Conservation (phyloP, 2,797 vertebrate genomes). For the Megalops cyprinoides region DNA sequence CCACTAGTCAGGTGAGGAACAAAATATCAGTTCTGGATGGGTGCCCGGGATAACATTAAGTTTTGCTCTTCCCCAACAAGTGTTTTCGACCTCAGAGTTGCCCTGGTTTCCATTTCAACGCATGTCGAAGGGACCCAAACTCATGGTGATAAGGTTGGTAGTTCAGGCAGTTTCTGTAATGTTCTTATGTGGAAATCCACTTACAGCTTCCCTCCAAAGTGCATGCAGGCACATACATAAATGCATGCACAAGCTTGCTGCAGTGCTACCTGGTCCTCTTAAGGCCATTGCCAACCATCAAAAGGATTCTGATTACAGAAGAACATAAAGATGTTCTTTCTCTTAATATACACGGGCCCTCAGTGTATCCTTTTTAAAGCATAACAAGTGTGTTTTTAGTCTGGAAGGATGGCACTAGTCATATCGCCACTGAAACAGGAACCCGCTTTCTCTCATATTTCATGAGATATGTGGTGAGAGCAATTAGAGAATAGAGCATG, state of each 20-base stretch:
- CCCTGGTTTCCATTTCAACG: not conserved
- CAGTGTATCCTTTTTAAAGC: too few species aligned
- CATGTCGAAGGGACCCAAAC: not conserved
- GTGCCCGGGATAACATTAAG: not conserved
- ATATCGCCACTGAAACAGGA: constrained; percentile 12
- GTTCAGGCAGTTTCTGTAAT: not conserved
- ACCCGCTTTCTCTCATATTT: not conserved
- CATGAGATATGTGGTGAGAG: not conserved
- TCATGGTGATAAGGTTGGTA: too few species aligned
- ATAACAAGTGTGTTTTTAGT: too few species aligned
- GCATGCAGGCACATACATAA: too few species aligned
- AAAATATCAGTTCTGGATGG: constrained; percentile 2
- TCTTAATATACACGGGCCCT: too few species aligned
- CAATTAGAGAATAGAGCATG: constrained; percentile 28
- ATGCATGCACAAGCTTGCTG: too few species aligned
- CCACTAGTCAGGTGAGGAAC: constrained; percentile 21
- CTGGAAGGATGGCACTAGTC: too few species aligned
- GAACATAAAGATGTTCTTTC: too few species aligned
- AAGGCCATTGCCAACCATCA: too few species aligned
- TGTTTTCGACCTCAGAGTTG: not conserved
- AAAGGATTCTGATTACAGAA: too few species aligned
- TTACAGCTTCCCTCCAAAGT: too few species aligned
- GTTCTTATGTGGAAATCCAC: not conserved
- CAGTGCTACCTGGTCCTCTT: too few species aligned
- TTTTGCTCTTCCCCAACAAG: not conserved